These are phyloP conservation scores for Takifugu rubripes DNA, from an alignment of 2,797 vertebrate species.

Conservation along the genomic window DNA sequence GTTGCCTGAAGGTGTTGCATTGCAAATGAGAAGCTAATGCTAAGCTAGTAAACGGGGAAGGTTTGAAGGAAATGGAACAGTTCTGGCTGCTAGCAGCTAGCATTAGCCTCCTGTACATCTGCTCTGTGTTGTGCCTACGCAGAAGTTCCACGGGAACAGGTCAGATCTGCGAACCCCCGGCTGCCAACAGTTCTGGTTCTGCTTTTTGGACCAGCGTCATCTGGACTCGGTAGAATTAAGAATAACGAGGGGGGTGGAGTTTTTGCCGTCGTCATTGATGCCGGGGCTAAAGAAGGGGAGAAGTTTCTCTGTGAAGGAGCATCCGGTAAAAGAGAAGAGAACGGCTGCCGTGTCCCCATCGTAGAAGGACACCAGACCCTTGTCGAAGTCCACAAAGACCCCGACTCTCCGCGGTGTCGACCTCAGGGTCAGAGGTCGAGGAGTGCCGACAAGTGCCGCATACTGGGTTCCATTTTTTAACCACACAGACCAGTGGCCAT, in stretches of 20 bases:
- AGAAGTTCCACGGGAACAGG: no score
- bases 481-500: slow-evolving; percentile 33
- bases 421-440: slow-evolving; percentile 14
- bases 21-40: no score
- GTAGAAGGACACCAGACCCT: slow-evolving; percentile 18
- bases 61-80: no score
- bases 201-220: background rate
- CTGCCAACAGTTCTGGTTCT: no score
- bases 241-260: slow-evolving; percentile 1
- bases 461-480: slow-evolving; percentile 30
- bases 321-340: slow-evolving; percentile 7
- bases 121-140: no score
- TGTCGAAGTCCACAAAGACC: slow-evolving; percentile 19
- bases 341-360: background rate
- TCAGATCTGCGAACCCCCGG: no score
- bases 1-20: no score
- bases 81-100: no score
- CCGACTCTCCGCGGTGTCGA: slow-evolving; percentile 21
- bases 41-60: no score
- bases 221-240: background rate
- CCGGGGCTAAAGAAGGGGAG: slow-evolving; percentile 21
- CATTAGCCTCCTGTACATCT: no score
- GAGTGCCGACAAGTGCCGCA: slow-evolving; percentile 8
- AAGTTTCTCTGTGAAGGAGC: slow-evolving; percentile 6
- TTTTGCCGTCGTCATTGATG: background rate